These are phyloP conservation scores for Haliclona indistincta DNA, from an alignment of 37 sponge, comb jelly and placozoan species.

Conservation along the genomic window DNA sequence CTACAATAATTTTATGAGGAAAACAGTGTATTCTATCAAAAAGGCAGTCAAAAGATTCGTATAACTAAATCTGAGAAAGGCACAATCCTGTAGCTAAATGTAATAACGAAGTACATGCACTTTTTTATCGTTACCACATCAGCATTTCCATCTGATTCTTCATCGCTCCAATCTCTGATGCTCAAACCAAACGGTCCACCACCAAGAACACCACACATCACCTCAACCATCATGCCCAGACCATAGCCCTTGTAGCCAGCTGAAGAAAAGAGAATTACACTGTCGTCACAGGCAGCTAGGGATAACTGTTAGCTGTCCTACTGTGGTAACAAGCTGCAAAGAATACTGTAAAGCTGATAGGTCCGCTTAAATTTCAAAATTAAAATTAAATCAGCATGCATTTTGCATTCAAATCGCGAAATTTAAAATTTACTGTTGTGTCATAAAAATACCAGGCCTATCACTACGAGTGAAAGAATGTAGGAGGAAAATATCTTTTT, in stretches of 20 bases:
- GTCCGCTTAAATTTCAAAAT: too few relatives aligned
- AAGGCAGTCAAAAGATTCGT: neutral
- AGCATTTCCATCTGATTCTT: constrained; percentile 27
- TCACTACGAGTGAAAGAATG: too few relatives aligned
- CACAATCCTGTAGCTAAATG: neutral
- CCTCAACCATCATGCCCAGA: constrained; percentile 88
- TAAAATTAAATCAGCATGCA: too few relatives aligned
- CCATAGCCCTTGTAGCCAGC: constrained; percentile 96
- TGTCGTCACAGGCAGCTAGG: neutral
- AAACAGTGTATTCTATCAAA: neutral
- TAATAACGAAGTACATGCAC: neutral
- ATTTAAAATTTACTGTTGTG: too few relatives aligned
- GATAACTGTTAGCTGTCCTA: neutral
- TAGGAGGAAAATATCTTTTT: too few relatives aligned
- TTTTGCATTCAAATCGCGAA: too few relatives aligned
- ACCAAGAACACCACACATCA: constrained; percentile 84
- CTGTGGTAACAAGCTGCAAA: neutral
- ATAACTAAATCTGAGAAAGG: neutral
- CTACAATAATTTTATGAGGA: too few relatives aligned
- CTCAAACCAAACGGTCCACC: constrained; percentile 75
- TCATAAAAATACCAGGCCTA: too few relatives aligned
- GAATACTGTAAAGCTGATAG: neutral
- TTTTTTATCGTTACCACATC: constrained; percentile 58
- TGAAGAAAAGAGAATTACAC: neutral
- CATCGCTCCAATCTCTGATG: constrained; percentile 62